A percentile compares a stretch with the other conserved stretches of the same genome.
Conservation (phyloP, 1,140 invertebrate species). For the Scaptomyza graminum region DNA sequence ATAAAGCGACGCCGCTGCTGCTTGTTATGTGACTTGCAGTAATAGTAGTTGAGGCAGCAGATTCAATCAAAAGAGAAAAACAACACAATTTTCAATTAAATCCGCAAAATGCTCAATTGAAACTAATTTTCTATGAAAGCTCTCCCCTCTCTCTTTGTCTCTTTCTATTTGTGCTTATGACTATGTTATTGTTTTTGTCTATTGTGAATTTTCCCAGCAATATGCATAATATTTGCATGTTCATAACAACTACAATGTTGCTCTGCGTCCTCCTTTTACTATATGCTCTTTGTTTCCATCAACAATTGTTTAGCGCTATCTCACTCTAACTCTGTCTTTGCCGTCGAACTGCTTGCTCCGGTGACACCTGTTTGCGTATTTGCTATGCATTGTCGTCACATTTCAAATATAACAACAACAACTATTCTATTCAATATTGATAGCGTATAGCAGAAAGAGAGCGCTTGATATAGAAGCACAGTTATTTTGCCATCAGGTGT, state of each 20-base stretch:
- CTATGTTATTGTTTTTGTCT: slow-evolving; percentile 23
- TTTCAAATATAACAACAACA: slow-evolving; percentile 42
- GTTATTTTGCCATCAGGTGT: slow-evolving; percentile 68
- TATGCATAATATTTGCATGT: slow-evolving; percentile 67
- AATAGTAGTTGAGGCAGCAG: slow-evolving; percentile 15
- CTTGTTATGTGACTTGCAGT: slow-evolving; percentile 27
- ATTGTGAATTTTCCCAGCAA: slow-evolving; percentile 57
- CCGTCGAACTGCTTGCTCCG: slow-evolving; percentile 1
- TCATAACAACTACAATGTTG: slow-evolving; percentile 44
- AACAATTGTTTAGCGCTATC: slow-evolving; percentile 41
- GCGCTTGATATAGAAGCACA: slow-evolving; percentile 51
- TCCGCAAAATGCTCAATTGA: slow-evolving; percentile 63
- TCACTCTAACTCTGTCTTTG: slow-evolving; percentile 15
- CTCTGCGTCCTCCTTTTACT: neutral
- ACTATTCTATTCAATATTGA: slow-evolving; percentile 58
- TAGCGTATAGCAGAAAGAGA: slow-evolving; percentile 49
- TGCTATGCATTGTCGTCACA: slow-evolving; percentile 41
- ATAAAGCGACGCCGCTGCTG: slow-evolving; percentile 51
- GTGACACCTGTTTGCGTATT: slow-evolving; percentile 64
- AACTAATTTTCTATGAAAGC: slow-evolving; percentile 63
- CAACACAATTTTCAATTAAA: slow-evolving; percentile 57
- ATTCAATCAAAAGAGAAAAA: slow-evolving; percentile 43
- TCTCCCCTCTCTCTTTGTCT: neutral
- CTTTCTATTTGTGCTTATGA: slow-evolving; percentile 18
- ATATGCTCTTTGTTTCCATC: slow-evolving; percentile 46